Evolutionary conservation across 2,888 invertebrate genomes (phyloP).

Genomic region (Papilio demoleus): DNA sequence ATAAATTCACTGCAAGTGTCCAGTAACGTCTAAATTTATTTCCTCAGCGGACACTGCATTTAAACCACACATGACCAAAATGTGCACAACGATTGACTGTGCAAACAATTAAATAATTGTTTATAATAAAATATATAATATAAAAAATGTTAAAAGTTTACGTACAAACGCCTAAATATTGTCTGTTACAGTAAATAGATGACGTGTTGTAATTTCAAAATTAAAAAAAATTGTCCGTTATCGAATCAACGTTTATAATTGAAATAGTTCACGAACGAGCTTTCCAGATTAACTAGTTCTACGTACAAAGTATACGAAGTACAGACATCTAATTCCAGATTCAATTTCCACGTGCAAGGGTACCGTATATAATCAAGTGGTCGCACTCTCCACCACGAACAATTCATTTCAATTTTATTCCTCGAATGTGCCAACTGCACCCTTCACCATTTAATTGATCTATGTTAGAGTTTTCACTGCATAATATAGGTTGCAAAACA

Average conservation of each 20-base stretch:
- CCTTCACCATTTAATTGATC: conserved; percentile 37
- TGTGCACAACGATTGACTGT: conserved; percentile 37
- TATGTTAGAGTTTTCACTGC: background rate
- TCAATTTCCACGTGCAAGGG: conserved; percentile 68
- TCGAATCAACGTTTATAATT: conserved; percentile 7
- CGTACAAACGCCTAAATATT: too few relatives aligned
- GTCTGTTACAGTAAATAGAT: too few relatives aligned
- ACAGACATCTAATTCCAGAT: conserved; percentile 66
- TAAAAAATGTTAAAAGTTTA: too few relatives aligned
- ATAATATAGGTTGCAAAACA: too few relatives aligned
- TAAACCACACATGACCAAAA: conserved; percentile 12
- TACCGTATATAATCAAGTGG: conserved; percentile 67
- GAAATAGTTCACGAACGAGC: background rate
- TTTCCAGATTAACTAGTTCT: conserved; percentile 23
- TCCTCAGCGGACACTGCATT: conserved; percentile 38
- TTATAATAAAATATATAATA: too few relatives aligned
- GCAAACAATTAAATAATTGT: background rate
- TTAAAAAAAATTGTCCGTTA: background rate
- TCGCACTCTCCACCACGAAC: conserved; percentile 67
- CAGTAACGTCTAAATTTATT: conserved; percentile 33
- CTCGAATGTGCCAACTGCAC: conserved; percentile 58
- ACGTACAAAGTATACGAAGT: conserved; percentile 16
- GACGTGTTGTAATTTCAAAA: too few relatives aligned
- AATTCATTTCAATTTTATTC: conserved; percentile 77
- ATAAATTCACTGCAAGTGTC: conserved; percentile 29